phyloP scores from a whole-genome alignment of 1,140 invertebrate genomes.

The Cotesia chilonis region DNA sequence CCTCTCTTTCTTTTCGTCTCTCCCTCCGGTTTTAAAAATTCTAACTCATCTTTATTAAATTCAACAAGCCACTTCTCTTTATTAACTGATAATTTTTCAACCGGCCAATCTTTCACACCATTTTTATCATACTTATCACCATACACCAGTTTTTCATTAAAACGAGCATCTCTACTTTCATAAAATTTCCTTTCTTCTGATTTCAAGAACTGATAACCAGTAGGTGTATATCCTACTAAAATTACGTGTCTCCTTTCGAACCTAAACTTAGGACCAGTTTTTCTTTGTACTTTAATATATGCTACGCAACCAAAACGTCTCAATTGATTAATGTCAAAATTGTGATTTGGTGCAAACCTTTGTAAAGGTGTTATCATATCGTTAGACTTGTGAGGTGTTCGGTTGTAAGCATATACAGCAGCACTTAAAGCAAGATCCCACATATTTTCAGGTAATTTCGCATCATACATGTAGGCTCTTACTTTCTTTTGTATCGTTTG shows the following conservation, averaged over 20 bases:
- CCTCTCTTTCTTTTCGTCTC: constrained; percentile 10
- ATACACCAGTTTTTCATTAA: constrained; percentile 27
- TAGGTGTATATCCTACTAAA: constrained; percentile 27
- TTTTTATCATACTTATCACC: constrained; percentile 19
- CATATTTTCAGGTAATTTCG: constrained; percentile 44
- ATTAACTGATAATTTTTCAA: constrained; percentile 12
- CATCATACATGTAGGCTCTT: constrained; percentile 47
- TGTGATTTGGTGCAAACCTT: constrained; percentile 23
- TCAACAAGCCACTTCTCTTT: constrained; percentile 16
- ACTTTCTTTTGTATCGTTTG: constrained; percentile 49
- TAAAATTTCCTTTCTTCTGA: constrained; percentile 30
- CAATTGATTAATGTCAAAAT: constrained; percentile 25
- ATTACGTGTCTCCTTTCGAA: background rate
- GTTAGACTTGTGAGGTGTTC: constrained; percentile 41
- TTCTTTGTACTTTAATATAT: constrained; percentile 31
- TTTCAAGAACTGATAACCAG: constrained; percentile 13
- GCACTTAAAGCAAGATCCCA: constrained; percentile 54
- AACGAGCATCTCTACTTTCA: constrained; percentile 30
- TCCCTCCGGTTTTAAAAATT: constrained; percentile 13
- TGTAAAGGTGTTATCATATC: constrained; percentile 26
- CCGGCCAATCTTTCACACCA: constrained; percentile 24
- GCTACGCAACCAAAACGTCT: constrained; percentile 29
- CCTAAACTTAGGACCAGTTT: constrained; percentile 28
- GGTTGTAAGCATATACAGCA: constrained; percentile 48
- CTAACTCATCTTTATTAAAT: constrained; percentile 15